phyloP scores from a whole-genome alignment of 2,888 invertebrate species.

The Parochlus steinenii region DNA sequence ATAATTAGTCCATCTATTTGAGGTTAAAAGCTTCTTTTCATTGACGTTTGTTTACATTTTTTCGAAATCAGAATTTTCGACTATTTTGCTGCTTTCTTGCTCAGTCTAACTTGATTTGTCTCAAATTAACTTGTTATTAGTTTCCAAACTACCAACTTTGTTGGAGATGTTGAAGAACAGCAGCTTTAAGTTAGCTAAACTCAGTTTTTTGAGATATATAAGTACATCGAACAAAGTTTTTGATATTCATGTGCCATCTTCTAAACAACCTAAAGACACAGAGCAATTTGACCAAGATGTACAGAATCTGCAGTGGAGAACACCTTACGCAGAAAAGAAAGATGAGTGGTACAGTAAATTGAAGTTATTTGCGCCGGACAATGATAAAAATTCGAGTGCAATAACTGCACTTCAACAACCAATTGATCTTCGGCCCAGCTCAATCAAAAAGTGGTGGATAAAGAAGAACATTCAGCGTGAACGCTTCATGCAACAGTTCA shows the following conservation, averaged over 20 bases:
- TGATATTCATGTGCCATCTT: conserved; percentile 4
- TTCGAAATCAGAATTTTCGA: no score
- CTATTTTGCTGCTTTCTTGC: no score
- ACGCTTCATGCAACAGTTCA: conserved; percentile 40
- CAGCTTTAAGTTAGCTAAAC: no score
- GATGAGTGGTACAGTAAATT: conserved; percentile 41
- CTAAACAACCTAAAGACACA: background rate
- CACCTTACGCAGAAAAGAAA: conserved; percentile 38
- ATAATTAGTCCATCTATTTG: no score
- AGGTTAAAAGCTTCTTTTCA: no score
- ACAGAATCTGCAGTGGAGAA: conserved; percentile 42
- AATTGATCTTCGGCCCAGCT: conserved; percentile 32
- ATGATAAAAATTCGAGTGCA: conserved; percentile 31
- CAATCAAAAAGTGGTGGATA: conserved; percentile 39
- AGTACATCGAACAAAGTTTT: no score
- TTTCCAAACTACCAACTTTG: no score
- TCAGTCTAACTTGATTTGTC: no score
- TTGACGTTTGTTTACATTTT: no score
- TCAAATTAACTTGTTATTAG: no score
- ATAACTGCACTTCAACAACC: conserved; percentile 32
- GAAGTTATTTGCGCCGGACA: conserved; percentile 37
- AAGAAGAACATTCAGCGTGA: conserved; percentile 33
- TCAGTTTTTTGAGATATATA: no score
- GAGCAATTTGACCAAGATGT: conserved; percentile 25
- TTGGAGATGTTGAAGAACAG: no score